These are phyloP conservation scores for Ptyas mucosa DNA, from an alignment of 2,113 vertebrate genomes.

Conservation along the genomic window DNA sequence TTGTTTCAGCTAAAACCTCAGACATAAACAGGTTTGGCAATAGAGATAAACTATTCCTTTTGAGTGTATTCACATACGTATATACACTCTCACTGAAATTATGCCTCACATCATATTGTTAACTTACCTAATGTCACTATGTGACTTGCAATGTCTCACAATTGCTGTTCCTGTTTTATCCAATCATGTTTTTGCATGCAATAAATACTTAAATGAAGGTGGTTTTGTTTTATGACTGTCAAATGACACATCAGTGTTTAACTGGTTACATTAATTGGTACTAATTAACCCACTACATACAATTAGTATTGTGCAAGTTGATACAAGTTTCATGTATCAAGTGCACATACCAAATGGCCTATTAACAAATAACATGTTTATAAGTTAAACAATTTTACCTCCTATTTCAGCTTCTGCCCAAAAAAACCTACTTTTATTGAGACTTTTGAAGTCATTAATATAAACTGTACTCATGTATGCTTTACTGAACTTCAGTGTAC, in stretches of 20 bases:
- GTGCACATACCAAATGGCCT: not conserved
- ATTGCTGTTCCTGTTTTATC: slow-evolving; percentile 14
- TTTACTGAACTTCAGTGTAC: not conserved
- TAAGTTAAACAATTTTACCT: not conserved
- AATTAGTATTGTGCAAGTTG: not conserved
- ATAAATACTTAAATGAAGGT: not conserved
- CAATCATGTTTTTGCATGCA: slow-evolving; percentile 1
- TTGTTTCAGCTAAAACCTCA: not conserved
- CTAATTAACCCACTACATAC: not conserved
- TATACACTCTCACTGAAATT: not conserved
- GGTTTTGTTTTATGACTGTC: not conserved
- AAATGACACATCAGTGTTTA: not conserved
- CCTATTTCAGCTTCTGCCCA: not conserved
- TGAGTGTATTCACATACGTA: not conserved
- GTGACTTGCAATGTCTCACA: slow-evolving; percentile 20
- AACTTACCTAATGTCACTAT: slow-evolving; percentile 6
- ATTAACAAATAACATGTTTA: not conserved
- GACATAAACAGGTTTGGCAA: slow-evolving; percentile 8
- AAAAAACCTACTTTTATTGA: not conserved
- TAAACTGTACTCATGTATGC: not conserved
- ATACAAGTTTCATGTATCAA: not conserved
- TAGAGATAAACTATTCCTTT: slow-evolving; percentile 1
- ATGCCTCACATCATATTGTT: slow-evolving; percentile 13
- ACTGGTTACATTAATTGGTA: not conserved
- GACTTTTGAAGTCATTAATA: not conserved